Percentiles rank a stretch among this genome's conserved stretches.
These are phyloP conservation scores for Drosophila micromelanica DNA, from an alignment of 1,140 invertebrate species.

Conservation along the genomic window DNA sequence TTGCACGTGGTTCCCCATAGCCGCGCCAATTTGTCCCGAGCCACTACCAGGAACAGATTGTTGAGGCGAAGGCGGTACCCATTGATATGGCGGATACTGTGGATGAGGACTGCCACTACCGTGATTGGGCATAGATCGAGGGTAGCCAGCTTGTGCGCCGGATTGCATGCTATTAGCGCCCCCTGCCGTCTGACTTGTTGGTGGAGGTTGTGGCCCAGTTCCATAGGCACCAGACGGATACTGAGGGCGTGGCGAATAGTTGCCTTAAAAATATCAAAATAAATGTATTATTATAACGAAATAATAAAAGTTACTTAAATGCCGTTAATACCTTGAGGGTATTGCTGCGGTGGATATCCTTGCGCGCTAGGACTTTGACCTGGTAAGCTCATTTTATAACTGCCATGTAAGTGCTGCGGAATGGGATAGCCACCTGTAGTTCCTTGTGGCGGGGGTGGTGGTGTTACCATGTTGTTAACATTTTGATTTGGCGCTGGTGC, in stretches of 20 bases:
- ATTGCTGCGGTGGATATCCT: slow-evolving; percentile 86
- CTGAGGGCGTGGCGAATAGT: slow-evolving; percentile 86
- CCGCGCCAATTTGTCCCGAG: slow-evolving; percentile 57
- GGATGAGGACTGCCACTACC: slow-evolving; percentile 85
- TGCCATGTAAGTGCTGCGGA: slow-evolving; percentile 81
- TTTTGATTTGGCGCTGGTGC: slow-evolving; percentile 86
- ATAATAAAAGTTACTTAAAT: background rate
- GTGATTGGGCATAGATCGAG: slow-evolving; percentile 86
- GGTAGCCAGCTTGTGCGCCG: slow-evolving; percentile 84
- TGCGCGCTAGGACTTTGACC: slow-evolving; percentile 83
- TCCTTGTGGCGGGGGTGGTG: slow-evolving; percentile 83
- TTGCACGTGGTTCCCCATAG: slow-evolving; percentile 81
- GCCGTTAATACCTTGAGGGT: slow-evolving; percentile 84
- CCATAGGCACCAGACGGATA: slow-evolving; percentile 85
- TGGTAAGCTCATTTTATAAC: slow-evolving; percentile 77
- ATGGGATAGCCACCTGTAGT: slow-evolving; percentile 73
- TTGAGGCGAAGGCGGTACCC: slow-evolving; percentile 83
- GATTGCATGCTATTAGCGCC: slow-evolving; percentile 84
- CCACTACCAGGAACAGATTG: slow-evolving; percentile 68
- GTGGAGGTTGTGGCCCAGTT: slow-evolving; percentile 69
- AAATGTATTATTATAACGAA: slow-evolving; percentile 6
- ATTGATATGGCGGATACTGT: slow-evolving; percentile 85
- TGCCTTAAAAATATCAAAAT: slow-evolving; percentile 66
- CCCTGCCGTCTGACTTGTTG: slow-evolving; percentile 65
- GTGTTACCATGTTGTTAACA: slow-evolving; percentile 84